Conservation (phyloP, 2,888 invertebrate genomes). For the Ochlodes sylvanus region DNA sequence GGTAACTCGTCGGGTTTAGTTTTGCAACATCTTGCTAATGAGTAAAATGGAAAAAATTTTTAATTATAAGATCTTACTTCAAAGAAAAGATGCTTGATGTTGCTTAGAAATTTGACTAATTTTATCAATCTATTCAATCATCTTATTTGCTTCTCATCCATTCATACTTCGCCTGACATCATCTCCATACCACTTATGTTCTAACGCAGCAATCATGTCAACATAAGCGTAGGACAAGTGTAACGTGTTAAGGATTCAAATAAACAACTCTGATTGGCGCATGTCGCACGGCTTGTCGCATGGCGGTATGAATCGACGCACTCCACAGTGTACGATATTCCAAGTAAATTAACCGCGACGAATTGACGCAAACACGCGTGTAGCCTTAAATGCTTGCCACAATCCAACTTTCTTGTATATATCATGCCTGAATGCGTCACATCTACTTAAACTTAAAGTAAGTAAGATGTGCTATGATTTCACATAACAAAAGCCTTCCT, state of each 20-base stretch:
- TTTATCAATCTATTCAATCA: no score
- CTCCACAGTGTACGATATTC: slow-evolving; percentile 17
- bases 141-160: no score
- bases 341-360: slow-evolving; percentile 33
- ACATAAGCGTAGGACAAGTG: background rate
- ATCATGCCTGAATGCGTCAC: background rate
- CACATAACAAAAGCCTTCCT: no score
- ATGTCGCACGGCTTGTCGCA: slow-evolving; percentile 15
- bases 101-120: no score
- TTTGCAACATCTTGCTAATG: no score
- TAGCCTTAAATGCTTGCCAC: slow-evolving; percentile 15
- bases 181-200: background rate
- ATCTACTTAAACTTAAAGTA: slow-evolving; percentile 1
- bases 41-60: no score
- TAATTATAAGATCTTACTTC: no score
- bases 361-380: slow-evolving; percentile 30
- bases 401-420: slow-evolving; percentile 16
- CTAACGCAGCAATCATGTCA: background rate
- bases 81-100: no score
- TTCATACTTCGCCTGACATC: background rate
- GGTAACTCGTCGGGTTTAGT: no score
- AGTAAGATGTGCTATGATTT: background rate
- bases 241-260: slow-evolving; percentile 20
- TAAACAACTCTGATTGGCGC: slow-evolving; percentile 10
- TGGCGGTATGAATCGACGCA: slow-evolving; percentile 13